Conservation (phyloP, 2,888 invertebrate species). For the Loripinus fragilis region DNA sequence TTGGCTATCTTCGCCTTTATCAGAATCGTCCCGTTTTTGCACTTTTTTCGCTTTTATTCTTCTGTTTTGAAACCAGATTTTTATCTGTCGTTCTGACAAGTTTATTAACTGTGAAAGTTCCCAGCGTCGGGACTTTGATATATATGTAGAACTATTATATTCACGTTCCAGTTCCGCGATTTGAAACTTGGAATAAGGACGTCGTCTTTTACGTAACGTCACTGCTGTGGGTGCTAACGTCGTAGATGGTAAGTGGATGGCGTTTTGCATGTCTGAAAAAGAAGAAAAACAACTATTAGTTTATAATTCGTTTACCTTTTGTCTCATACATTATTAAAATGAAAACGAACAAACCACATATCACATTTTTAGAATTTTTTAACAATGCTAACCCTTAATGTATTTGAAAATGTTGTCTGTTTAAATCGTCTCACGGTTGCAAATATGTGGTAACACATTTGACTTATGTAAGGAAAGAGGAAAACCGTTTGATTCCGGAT, state of each 20-base stretch:
- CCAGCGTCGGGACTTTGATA: conserved; percentile 99
- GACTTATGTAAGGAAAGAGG: too few relatives aligned
- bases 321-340: too few relatives aligned
- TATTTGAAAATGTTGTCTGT: too few relatives aligned
- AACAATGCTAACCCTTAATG: too few relatives aligned
- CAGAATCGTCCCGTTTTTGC: conserved; percentile 74
- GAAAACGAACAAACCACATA: too few relatives aligned
- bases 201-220: conserved; percentile 92
- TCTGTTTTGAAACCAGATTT: conserved; percentile 83
- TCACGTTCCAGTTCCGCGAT: conserved; percentile 98
- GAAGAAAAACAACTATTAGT: conserved; percentile 22
- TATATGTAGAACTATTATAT: conserved; percentile 98
- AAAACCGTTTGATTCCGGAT: too few relatives aligned
- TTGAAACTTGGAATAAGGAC: conserved; percentile 99
- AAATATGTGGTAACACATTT: too few relatives aligned
- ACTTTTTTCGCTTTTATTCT: conserved; percentile 82
- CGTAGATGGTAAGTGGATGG: conserved; percentile 78
- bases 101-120: conserved; percentile 97
- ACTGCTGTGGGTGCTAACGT: conserved; percentile 78
- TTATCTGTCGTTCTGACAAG: conserved; percentile 84
- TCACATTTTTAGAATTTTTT: too few relatives aligned
- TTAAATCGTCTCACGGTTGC: too few relatives aligned
- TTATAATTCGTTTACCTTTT: too few relatives aligned
- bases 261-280: conserved; percentile 76
- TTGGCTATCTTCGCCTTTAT: conserved; percentile 54